Percentiles rank a stretch among this genome's conserved stretches.
Evolutionary conservation across 2,113 vertebrate genomes (phyloP).

Genomic region (Melanerpes aurifrons): DNA sequence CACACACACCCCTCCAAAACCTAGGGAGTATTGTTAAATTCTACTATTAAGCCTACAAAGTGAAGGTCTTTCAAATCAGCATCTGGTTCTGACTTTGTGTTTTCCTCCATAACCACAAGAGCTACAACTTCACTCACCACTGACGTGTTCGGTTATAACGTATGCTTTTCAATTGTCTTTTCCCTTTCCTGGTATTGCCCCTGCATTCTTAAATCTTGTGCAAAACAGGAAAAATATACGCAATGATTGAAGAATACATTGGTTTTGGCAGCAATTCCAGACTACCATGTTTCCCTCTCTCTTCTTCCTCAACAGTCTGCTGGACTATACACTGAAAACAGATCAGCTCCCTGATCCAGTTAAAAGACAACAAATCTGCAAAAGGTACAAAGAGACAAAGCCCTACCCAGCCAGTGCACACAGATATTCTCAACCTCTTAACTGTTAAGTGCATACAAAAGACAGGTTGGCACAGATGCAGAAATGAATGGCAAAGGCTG

Average conservation of each 20-base stretch:
- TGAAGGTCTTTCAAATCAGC: neutral
- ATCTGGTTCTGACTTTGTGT: conserved; percentile 7
- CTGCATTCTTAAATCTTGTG: conserved; percentile 53
- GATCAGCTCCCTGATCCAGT: neutral
- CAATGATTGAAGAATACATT: conserved; percentile 57
- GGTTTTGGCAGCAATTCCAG: conserved; percentile 54
- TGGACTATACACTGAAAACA: neutral
- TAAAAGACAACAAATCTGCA: neutral
- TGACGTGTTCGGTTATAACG: neutral
- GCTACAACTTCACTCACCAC: neutral
- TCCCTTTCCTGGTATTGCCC: conserved; percentile 64
- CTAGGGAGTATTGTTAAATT: neutral
- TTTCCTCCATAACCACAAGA: conserved; percentile 21
- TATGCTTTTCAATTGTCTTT: conserved; percentile 60
- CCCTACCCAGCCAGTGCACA: neutral
- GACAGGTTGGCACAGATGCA: neutral
- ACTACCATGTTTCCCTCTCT: conserved; percentile 18
- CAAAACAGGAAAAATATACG: conserved; percentile 68
- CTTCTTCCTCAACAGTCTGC: conserved; percentile 24
- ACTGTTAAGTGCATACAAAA: neutral
- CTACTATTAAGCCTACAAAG: neutral
- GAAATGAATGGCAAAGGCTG: neutral
- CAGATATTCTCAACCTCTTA: neutral
- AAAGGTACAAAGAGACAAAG: neutral
- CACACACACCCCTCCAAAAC: neutral